phyloP scores from a whole-genome alignment of 2,797 vertebrate species.

The Sebastes diploproa region DNA sequence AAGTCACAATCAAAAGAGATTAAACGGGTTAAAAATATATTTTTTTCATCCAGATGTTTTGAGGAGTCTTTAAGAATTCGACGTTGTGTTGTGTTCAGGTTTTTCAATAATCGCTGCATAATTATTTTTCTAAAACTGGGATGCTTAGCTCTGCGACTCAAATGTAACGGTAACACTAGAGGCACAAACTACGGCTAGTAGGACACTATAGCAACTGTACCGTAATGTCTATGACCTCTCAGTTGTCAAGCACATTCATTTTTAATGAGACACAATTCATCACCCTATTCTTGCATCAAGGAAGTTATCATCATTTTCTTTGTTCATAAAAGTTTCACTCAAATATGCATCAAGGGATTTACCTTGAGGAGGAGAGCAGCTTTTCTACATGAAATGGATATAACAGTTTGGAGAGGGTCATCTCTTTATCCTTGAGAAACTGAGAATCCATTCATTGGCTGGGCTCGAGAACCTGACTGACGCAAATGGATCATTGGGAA shows the following conservation, averaged over 20 bases:
- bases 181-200: background rate
- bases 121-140: background rate
- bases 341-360: conserved; percentile 72
- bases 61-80: no score
- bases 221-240: conserved; percentile 26
- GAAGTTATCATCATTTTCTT: conserved; percentile 66
- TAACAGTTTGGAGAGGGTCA: conserved; percentile 84
- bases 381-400: conserved; percentile 84
- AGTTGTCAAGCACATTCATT: conserved; percentile 43
- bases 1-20: background rate
- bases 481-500: conserved; percentile 89
- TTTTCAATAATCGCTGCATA: background rate
- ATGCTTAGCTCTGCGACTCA: background rate
- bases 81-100: background rate
- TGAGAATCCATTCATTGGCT: conserved; percentile 87
- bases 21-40: no score
- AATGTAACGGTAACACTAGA: background rate
- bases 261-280: conserved; percentile 72
- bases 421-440: conserved; percentile 89
- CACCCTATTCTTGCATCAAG: conserved; percentile 45
- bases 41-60: no score
- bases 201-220: conserved; percentile 20
- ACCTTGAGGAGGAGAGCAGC: conserved; percentile 75
- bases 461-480: conserved; percentile 84
- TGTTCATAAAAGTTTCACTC: conserved; percentile 70